These are phyloP conservation scores for Entomobrya proxima DNA, from an alignment of 2,888 invertebrate genomes.

Conservation along the genomic window DNA sequence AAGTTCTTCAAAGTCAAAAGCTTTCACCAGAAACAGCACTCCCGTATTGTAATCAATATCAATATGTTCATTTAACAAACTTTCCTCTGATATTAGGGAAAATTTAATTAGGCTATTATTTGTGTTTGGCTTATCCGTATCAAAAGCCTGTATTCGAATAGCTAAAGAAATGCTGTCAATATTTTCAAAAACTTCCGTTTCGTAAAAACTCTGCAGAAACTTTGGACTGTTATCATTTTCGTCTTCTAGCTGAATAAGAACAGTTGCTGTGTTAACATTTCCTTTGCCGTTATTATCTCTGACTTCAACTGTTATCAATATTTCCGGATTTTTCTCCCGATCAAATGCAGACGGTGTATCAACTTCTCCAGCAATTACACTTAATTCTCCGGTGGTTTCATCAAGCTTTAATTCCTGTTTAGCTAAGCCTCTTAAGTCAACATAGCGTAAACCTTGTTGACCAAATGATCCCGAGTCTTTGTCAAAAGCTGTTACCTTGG, in stretches of 20 bases:
- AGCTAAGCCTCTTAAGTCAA: not conserved
- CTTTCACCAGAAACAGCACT: not conserved
- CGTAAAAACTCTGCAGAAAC: constrained; percentile 89
- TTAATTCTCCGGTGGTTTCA: not conserved
- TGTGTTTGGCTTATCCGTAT: constrained; percentile 86
- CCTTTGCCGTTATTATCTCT: constrained; percentile 90
- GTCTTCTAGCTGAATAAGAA: constrained; percentile 80
- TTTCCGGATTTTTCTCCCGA: constrained; percentile 88
- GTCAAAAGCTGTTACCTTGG: constrained; percentile 1
- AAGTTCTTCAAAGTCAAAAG: constrained; percentile 34
- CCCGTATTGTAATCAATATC: not conserved
- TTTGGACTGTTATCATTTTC: constrained; percentile 81
- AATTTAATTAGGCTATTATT: constrained; percentile 90
- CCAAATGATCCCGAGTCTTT: not conserved
- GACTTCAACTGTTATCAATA: constrained; percentile 91
- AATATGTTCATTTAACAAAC: not conserved
- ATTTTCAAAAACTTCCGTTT: constrained; percentile 89
- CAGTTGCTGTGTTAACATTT: not conserved
- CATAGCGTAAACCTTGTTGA: not conserved
- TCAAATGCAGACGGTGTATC: constrained; percentile 86
- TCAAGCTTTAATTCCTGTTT: not conserved
- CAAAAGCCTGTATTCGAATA: constrained; percentile 86
- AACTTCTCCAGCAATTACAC: not conserved
- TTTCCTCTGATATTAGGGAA: constrained; percentile 80
- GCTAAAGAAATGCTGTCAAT: constrained; percentile 85